Base-by-base conservation (phyloP, 2,888 invertebrate genomes). In the Rosalia funebris region DNA sequence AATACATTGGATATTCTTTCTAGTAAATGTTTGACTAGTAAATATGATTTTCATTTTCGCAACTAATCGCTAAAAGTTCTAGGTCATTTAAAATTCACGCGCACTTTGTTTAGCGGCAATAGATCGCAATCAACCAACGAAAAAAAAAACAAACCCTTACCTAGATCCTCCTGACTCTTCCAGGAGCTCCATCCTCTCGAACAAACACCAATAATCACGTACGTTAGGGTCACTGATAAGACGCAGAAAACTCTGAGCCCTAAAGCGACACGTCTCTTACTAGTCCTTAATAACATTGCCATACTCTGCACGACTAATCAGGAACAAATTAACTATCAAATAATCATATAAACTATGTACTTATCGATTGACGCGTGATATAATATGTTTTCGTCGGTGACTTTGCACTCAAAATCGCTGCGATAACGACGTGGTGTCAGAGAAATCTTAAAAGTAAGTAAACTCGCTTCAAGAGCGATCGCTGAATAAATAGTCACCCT, bases 211-310 rank as follows among this genome's bases (percentile, higher is more conserved):
- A 76, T 72, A 59, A 78, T 20, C 19, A 74, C 60, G 65, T 76
- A 80, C 57, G 72, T 70, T 44, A 73, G 60, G 20, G 75, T 74
- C 56, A 80, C 72, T 47, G 72, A 68, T 16, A 77, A 53, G 58
- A 81, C 67, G 69, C 74, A 72, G 52, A 77, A 56, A 63, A 80
- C 71, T 70, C 75, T 79, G 60, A 79, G 67, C 41, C 71, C 71
- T 46, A 79, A 65, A 52, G 77, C 75, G 25, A 77, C 65, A 58
- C 62, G 57, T 63, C 65, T 68, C 68, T 74, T 75, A 73, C 72
- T 79, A 76, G 78, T 79, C 77, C 79, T 75, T 65, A 77, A 70
- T 57, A 76, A 65, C 74, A 77, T 77, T 68, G 71, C 77, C 78
- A 79, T 79, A 63, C 63, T 70, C 66, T 68, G 37, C 12, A 54